These are phyloP conservation scores for Neopelma chrysocephalum DNA, from an alignment of 2,797 vertebrate species.

Conservation along the genomic window DNA sequence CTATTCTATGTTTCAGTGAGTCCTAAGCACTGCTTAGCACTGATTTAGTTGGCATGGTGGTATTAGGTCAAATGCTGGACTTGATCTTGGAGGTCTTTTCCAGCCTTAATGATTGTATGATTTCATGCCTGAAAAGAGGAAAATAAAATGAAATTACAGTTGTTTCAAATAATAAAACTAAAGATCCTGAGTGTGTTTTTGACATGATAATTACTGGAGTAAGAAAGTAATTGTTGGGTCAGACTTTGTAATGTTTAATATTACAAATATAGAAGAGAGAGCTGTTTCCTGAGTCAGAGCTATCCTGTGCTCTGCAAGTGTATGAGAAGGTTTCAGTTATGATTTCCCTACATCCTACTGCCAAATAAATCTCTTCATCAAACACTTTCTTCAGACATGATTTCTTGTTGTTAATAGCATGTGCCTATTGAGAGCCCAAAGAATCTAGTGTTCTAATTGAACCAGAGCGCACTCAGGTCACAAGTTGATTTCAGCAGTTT, in stretches of 20 bases:
- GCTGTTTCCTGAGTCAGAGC: not conserved
- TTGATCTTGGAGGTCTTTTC: not conserved
- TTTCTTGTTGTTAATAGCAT: not conserved
- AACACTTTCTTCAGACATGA: not conserved
- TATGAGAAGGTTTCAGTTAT: not conserved
- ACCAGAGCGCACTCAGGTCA: not conserved
- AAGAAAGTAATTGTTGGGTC: not conserved
- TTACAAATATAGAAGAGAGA: not conserved
- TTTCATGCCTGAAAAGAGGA: not conserved
- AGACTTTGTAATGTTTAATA: not conserved
- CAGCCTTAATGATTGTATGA: not conserved
- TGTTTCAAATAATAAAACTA: not conserved
- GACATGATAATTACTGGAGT: not conserved
- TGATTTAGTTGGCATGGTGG: not conserved
- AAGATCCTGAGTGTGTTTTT: not conserved
- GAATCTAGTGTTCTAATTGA: not conserved
- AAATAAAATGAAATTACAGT: not conserved
- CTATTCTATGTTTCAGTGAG: not conserved
- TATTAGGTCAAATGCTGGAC: not conserved
- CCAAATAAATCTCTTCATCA: not conserved
- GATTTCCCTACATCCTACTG: not conserved
- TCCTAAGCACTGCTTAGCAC: not conserved
- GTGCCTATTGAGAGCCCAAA: not conserved
- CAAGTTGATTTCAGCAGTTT: not conserved
- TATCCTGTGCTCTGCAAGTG: not conserved